Evolutionary conservation across 2,113 vertebrate species (phyloP).

Genomic region (Verasper variegatus): DNA sequence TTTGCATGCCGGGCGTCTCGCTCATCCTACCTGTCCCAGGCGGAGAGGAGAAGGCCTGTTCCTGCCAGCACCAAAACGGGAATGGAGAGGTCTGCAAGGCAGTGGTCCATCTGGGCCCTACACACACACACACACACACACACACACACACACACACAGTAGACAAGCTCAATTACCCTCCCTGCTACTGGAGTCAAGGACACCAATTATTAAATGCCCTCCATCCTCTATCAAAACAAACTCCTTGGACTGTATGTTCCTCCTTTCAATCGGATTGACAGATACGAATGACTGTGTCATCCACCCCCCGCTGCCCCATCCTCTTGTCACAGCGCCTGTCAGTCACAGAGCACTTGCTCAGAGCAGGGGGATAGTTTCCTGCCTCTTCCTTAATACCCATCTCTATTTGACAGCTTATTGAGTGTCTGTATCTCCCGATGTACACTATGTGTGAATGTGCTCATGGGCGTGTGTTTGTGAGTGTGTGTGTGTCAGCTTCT

Average conservation of each 20-base stretch:
- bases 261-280: slow-evolving; percentile 78
- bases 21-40: slow-evolving; percentile 76
- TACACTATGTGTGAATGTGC: slow-evolving; percentile 71
- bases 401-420: slow-evolving; percentile 84
- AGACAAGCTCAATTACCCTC: slow-evolving; percentile 62
- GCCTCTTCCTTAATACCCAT: slow-evolving; percentile 83
- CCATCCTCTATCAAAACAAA: slow-evolving; percentile 74
- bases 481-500: slow-evolving; percentile 72
- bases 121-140: slow-evolving; percentile 36
- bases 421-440: slow-evolving; percentile 79
- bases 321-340: slow-evolving; percentile 75
- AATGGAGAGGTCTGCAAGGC: slow-evolving; percentile 76
- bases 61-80: slow-evolving; percentile 75
- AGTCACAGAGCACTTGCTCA: slow-evolving; percentile 77
- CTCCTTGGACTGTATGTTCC: slow-evolving; percentile 68
- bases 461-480: slow-evolving; percentile 53
- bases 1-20: slow-evolving; percentile 3
- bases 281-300: slow-evolving; percentile 77
- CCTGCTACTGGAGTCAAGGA: slow-evolving; percentile 68
- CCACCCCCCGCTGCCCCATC: slow-evolving; percentile 70
- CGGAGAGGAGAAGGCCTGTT: slow-evolving; percentile 68
- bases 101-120: slow-evolving; percentile 83
- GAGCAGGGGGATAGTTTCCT: slow-evolving; percentile 78
- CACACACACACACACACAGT: slow-evolving; percentile 36
- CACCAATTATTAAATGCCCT: slow-evolving; percentile 72